Conservation (phyloP, 1,140 invertebrate genomes). For the Saccostrea glomerata region DNA sequence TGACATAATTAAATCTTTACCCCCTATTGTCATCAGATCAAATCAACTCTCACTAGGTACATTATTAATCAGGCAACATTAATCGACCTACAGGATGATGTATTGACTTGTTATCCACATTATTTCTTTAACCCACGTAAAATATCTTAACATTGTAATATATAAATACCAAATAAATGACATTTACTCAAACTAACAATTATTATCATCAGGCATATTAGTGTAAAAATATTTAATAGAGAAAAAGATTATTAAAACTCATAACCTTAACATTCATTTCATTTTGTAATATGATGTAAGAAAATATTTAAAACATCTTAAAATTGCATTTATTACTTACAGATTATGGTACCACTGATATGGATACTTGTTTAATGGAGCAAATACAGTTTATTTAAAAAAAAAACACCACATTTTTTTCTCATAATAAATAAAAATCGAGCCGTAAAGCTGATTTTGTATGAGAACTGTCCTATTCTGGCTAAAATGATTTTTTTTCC, state of each 20-base stretch:
- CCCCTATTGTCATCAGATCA: neutral
- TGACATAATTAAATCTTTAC: slow-evolving; percentile 5
- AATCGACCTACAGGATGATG: neutral
- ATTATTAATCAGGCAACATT: neutral
- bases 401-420: no score
- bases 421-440: no score
- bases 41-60: neutral
- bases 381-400: no score
- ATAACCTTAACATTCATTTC: neutral
- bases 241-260: neutral
- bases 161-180: slow-evolving; percentile 11
- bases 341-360: neutral
- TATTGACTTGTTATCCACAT: neutral
- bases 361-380: neutral
- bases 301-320: neutral
- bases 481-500: no score
- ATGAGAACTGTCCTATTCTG: no score
- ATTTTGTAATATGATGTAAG: neutral
- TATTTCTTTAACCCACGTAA: slow-evolving; percentile 37
- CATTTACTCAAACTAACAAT: slow-evolving; percentile 13
- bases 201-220: neutral
- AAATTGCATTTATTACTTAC: neutral
- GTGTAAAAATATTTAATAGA: neutral
- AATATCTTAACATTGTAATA: neutral
- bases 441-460: no score